These are phyloP conservation scores for Lasiommata megera DNA, from an alignment of 2,888 invertebrate species.

Conservation along the genomic window DNA sequence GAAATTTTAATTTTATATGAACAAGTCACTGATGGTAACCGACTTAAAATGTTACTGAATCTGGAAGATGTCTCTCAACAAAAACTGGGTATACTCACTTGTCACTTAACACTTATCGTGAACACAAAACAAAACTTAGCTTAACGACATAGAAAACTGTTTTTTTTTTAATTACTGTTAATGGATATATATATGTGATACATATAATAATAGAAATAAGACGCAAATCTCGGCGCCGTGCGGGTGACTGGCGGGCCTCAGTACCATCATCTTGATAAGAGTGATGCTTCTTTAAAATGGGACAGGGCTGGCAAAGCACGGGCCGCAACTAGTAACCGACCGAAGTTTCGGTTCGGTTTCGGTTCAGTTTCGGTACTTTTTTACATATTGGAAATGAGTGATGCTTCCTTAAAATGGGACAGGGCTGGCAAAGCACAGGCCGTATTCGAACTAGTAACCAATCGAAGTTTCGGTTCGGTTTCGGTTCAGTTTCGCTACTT, in stretches of 20 bases:
- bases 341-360: too few species aligned
- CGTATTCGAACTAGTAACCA: neutral
- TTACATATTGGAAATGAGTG: conserved; percentile 17
- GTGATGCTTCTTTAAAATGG: conserved; percentile 9
- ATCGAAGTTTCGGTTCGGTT: too few species aligned
- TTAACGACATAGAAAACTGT: neutral
- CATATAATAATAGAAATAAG: conserved; percentile 3
- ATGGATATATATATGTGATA: neutral
- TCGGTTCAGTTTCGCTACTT: too few species aligned
- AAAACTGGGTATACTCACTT: neutral
- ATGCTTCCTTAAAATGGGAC: conserved; percentile 15
- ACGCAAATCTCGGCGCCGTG: conserved; percentile 19
- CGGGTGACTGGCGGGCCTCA: conserved; percentile 20
- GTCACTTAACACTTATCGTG: neutral
- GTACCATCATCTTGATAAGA: conserved; percentile 23
- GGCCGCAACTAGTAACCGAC: neutral
- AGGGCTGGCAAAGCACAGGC: conserved; percentile 21
- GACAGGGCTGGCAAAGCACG: conserved; percentile 24
- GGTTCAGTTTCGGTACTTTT: too few species aligned
- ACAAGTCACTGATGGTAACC: too few species aligned
- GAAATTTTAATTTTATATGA: too few species aligned
- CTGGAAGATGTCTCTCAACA: neutral
- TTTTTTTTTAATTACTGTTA: neutral
- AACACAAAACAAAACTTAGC: neutral
- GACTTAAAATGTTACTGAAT: too few species aligned